phyloP scores from a whole-genome alignment of 64 coral and sea anemone species.

The Catalaphyllia jardinei region DNA sequence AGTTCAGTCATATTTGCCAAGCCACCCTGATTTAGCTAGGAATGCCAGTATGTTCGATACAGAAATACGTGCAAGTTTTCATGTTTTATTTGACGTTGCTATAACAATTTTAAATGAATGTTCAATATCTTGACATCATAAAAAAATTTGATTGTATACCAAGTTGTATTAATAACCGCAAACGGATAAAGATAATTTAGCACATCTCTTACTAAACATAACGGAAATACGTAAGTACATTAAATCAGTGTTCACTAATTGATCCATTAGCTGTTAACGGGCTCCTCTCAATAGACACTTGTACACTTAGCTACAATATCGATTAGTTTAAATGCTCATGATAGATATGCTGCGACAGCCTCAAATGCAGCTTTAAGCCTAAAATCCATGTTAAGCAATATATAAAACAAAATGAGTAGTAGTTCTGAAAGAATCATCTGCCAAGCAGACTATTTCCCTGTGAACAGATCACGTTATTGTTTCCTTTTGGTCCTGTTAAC shows the following conservation, averaged over 20 bases:
- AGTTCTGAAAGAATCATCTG: no score
- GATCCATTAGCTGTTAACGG: constrained; percentile 17
- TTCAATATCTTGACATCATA: neutral
- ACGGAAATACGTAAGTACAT: neutral
- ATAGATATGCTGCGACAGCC: no score
- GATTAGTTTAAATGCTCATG: neutral
- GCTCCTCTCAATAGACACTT: neutral
- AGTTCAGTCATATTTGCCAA: no score
- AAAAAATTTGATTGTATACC: neutral
- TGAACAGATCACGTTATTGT: no score
- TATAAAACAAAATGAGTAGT: no score
- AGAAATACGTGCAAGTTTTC: no score
- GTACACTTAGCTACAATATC: neutral
- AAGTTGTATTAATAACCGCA: neutral
- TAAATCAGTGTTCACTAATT: constrained; percentile 1
- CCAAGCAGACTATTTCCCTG: no score
- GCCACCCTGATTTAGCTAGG: no score
- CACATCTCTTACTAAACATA: neutral
- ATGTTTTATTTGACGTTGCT: neutral
- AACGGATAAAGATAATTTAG: neutral
- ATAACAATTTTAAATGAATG: neutral
- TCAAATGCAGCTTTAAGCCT: no score
- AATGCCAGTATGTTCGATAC: no score
- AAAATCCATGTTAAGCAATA: no score
- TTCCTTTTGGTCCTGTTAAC: no score